These are phyloP conservation scores for Poecile montanus DNA, from an alignment of 2,797 vertebrate species.

Conservation along the genomic window DNA sequence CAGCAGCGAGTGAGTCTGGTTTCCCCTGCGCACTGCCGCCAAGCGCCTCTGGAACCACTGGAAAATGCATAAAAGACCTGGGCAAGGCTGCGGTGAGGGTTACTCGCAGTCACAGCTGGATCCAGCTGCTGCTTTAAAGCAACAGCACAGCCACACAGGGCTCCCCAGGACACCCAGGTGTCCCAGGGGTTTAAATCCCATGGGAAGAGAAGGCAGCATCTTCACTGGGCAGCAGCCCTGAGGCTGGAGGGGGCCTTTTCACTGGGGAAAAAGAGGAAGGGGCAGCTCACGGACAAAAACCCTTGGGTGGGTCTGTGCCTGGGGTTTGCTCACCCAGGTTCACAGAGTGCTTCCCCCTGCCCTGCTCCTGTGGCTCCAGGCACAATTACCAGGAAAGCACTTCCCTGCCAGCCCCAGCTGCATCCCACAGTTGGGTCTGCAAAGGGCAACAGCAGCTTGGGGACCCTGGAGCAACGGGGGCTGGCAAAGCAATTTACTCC, in stretches of 20 bases:
- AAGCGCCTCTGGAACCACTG: slow-evolving; percentile 44
- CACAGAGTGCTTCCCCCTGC: not conserved
- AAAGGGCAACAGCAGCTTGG: not conserved
- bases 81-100: slow-evolving; percentile 27
- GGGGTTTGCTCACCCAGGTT: not conserved
- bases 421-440: not conserved
- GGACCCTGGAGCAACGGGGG: accelerated
- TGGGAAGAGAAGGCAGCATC: not conserved
- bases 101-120: slow-evolving; percentile 54
- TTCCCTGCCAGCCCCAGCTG: not conserved
- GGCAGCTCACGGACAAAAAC: not conserved
- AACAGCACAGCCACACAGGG: not conserved
- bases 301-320: not conserved
- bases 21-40: not conserved
- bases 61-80: slow-evolving; percentile 59
- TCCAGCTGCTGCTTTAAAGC: slow-evolving; percentile 67
- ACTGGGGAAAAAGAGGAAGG: not conserved
- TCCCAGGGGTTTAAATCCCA: not conserved
- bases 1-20: not conserved
- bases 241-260: not conserved
- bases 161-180: not conserved
- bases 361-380: not conserved
- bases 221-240: accelerated
- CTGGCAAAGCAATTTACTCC: not conserved
- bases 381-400: not conserved